Conservation (phyloP, 1,140 invertebrate genomes). For the Epicauta chinensis region DNA sequence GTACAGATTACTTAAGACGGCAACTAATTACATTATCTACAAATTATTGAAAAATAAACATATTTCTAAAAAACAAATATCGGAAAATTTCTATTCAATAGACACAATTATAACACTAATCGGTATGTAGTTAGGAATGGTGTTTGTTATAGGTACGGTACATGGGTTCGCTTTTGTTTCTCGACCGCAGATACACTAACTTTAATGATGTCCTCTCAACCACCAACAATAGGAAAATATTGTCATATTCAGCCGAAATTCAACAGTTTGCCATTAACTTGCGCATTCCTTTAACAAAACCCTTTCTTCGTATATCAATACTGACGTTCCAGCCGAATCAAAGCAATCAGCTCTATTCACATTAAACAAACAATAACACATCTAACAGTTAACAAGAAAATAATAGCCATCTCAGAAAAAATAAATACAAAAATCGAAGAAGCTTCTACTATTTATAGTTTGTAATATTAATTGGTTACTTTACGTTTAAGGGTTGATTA, state of each 20-base stretch:
- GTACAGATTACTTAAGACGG: conserved; percentile 8
- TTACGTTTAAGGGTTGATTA: no score
- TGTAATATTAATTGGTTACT: no score
- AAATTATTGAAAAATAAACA: background rate
- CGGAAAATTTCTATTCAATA: conserved; percentile 8
- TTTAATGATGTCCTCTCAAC: conserved; percentile 14
- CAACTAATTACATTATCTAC: background rate
- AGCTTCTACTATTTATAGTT: no score
- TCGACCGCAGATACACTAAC: conserved; percentile 10
- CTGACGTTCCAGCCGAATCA: conserved; percentile 5
- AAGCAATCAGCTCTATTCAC: conserved; percentile 11
- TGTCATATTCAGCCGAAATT: conserved; percentile 14
- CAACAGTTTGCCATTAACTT: conserved; percentile 16
- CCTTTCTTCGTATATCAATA: conserved; percentile 7
- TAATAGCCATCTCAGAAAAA: no score
- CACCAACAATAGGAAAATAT: conserved; percentile 14
- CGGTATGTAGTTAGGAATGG: conserved; percentile 5
- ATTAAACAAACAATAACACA: no score
- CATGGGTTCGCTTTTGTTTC: conserved; percentile 11
- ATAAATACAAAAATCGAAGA: no score
- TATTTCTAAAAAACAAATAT: background rate
- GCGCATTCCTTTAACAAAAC: conserved; percentile 14
- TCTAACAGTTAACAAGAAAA: no score
- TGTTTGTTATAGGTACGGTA: conserved; percentile 7
- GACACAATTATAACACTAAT: conserved; percentile 11